A percentile compares a stretch with the other conserved stretches of the same genome.
These are phyloP conservation scores for Peromyscus aztecus DNA, from an alignment of 2,797 vertebrate species.

Conservation along the genomic window DNA sequence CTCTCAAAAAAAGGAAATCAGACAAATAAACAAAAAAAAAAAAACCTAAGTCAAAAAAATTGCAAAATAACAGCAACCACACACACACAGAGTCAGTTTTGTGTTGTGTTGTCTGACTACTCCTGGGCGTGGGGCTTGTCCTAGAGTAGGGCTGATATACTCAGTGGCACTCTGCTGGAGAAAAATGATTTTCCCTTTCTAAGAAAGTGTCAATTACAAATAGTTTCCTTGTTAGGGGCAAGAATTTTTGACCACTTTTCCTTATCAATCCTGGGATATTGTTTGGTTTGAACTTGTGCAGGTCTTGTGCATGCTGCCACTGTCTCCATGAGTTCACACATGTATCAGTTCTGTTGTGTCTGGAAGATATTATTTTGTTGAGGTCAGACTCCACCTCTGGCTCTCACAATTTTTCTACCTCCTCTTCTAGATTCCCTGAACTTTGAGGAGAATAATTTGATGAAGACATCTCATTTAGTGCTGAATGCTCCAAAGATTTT, in stretches of 20 bases:
- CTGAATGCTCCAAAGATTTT: too few species aligned
- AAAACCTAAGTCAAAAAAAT: too few species aligned
- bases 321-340: background rate
- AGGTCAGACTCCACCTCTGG: background rate
- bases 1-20: too few species aligned
- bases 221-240: background rate
- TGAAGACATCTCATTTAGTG: too few species aligned
- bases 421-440: background rate
- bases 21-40: too few species aligned
- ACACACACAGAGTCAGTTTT: background rate
- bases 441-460: too few species aligned
- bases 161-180: too few species aligned
- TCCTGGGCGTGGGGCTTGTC: too few species aligned
- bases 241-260: background rate
- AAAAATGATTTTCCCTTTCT: background rate
- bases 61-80: too few species aligned
- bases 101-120: background rate
- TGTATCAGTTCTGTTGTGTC: background rate
- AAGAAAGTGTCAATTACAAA: background rate
- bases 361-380: background rate
- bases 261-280: background rate
- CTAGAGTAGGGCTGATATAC: too few species aligned
- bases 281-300: background rate
- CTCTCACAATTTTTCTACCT: background rate
- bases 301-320: background rate